phyloP scores from a whole-genome alignment of 37 sponge, comb jelly and placozoan species.

The Cladorhizidae sp. region DNA sequence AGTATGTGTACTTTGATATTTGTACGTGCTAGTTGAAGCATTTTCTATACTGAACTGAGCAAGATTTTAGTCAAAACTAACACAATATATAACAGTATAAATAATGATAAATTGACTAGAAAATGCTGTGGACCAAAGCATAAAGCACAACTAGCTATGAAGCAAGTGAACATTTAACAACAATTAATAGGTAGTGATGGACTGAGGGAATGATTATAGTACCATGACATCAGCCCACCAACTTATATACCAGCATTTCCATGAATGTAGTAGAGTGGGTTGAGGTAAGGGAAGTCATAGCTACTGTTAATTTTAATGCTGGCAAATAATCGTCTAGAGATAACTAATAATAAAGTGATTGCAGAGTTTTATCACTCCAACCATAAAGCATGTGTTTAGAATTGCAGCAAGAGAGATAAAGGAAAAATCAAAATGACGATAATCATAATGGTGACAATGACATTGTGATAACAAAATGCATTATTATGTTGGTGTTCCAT shows the following conservation, averaged over 20 bases:
- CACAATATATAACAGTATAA: background rate
- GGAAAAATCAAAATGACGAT: too few relatives aligned
- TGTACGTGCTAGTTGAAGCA: too few relatives aligned
- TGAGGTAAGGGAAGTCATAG: conserved; percentile 85
- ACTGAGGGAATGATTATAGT: too few relatives aligned
- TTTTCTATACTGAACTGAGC: background rate
- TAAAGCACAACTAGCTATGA: too few relatives aligned
- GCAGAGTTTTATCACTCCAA: conserved; percentile 62
- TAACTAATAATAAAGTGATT: conserved; percentile 79
- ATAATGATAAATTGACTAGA: too few relatives aligned
- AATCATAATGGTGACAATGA: too few relatives aligned
- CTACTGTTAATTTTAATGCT: conserved; percentile 86
- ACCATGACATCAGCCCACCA: too few relatives aligned
- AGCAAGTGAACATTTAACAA: too few relatives aligned
- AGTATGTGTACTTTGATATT: conserved; percentile 12
- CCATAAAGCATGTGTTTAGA: conserved; percentile 77
- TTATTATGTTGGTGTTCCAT: too few relatives aligned
- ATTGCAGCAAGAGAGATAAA: conserved; percentile 33
- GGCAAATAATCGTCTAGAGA: conserved; percentile 71
- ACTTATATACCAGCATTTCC: conserved; percentile 71
- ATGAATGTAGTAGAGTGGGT: conserved; percentile 84
- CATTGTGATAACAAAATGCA: too few relatives aligned
- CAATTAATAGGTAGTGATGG: too few relatives aligned
- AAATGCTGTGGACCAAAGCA: too few relatives aligned
- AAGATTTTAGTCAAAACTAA: background rate